phyloP scores from a whole-genome alignment of 2,888 invertebrate genomes.

The Caenorhabditis sp. region DNA sequence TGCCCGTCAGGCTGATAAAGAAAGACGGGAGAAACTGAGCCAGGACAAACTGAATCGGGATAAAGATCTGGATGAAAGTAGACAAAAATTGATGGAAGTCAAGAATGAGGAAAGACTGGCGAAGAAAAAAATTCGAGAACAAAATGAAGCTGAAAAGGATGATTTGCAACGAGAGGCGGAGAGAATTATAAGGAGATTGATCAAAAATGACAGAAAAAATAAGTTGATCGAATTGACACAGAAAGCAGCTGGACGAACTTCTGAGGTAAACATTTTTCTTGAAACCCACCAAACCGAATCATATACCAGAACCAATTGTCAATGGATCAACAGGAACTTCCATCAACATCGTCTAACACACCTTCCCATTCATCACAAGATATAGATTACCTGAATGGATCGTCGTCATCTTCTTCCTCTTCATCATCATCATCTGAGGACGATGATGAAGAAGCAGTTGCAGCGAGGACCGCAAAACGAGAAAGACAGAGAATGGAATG shows the following conservation, averaged over 20 bases:
- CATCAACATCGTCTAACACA: too few relatives aligned
- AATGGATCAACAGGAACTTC: not conserved
- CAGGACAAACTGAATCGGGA: conserved; percentile 4
- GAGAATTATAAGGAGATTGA: conserved; percentile 21
- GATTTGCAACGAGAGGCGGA: conserved; percentile 31
- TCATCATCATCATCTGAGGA: conserved; percentile 5
- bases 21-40: conserved; percentile 11
- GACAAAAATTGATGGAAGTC: conserved; percentile 10
- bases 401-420: conserved; percentile 2
- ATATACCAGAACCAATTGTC: too few relatives aligned
- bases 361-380: not conserved
- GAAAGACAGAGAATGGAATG: conserved; percentile 26
- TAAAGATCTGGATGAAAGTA: conserved; percentile 10
- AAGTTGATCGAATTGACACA: not conserved
- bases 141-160: not conserved
- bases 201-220: conserved; percentile 9
- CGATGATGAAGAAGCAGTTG: conserved; percentile 20
- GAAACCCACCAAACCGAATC: too few relatives aligned
- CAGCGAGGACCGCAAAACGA: conserved; percentile 4
- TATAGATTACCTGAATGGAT: not conserved
- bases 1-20: conserved; percentile 3
- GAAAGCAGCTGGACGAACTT: too few relatives aligned
- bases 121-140: not conserved
- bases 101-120: conserved; percentile 7
- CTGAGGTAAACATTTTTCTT: too few relatives aligned